Conservation (phyloP, 2,113 vertebrate genomes). For the Clarias batrachus region DNA sequence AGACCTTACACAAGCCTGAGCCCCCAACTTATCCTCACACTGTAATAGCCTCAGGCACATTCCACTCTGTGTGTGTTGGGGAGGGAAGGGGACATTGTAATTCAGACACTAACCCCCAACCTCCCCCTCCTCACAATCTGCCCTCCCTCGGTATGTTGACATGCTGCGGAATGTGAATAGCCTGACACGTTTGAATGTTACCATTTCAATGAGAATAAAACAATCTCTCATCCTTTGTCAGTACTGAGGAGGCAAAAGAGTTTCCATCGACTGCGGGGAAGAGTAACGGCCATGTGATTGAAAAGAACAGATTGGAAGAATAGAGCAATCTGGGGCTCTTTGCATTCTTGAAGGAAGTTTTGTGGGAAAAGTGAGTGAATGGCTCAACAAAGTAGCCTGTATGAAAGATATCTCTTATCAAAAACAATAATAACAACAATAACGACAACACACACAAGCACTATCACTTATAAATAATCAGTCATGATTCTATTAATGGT, state of each 20-base stretch:
- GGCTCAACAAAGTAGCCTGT: conserved; percentile 42
- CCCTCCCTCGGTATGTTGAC: conserved; percentile 53
- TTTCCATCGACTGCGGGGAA: conserved; percentile 60
- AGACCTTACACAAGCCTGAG: conserved; percentile 26
- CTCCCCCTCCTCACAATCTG: conserved; percentile 17
- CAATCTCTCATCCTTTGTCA: conserved; percentile 63
- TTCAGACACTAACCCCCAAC: conserved; percentile 30
- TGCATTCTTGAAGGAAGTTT: conserved; percentile 43
- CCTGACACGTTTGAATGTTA: conserved; percentile 55
- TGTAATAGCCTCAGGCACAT: conserved; percentile 53
- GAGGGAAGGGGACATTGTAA: neutral
- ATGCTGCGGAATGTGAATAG: conserved; percentile 69
- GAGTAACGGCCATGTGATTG: conserved; percentile 56
- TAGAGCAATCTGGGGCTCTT: conserved; percentile 35
- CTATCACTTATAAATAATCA: conserved; percentile 26
- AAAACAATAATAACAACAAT: conserved; percentile 1
- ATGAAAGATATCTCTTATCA: conserved; percentile 52
- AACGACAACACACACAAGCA: conserved; percentile 36
- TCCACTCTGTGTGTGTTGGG: conserved; percentile 40
- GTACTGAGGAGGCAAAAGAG: conserved; percentile 33
- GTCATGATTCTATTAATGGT: neutral
- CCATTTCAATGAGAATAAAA: conserved; percentile 73
- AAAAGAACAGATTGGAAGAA: conserved; percentile 54
- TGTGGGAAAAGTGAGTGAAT: conserved; percentile 43
- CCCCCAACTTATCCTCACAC: conserved; percentile 37